Percentiles rank a stretch among this genome's conserved stretches.
Conservation (phyloP, 2,888 invertebrate genomes). For the Pterobdella sp. region DNA sequence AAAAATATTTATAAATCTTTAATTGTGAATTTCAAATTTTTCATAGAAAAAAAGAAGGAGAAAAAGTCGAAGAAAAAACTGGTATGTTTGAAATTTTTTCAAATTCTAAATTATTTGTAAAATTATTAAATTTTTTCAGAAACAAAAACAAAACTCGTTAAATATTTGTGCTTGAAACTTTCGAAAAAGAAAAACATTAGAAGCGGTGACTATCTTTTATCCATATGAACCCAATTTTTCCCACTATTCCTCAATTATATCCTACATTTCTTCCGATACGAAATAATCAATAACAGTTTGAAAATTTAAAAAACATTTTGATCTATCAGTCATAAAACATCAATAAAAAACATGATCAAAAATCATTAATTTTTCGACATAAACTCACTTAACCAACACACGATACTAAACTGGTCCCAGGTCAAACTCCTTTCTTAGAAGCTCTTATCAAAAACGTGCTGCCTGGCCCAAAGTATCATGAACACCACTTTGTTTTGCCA, state of each 20-base stretch:
- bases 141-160: no score
- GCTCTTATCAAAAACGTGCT: neutral
- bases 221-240: neutral
- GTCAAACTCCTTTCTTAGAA: conserved; percentile 10
- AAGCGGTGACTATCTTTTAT: neutral
- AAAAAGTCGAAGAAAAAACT: no score
- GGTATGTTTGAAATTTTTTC: no score
- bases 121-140: no score
- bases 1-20: no score
- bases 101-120: no score
- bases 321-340: neutral
- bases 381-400: neutral
- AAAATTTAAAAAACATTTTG: neutral
- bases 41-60: no score
- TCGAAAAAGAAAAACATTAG: neutral
- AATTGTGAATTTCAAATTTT: no score
- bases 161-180: neutral
- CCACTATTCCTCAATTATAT: no score
- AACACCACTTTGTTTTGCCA: neutral
- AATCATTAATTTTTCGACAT: neutral
- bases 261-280: no score
- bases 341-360: neutral
- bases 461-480: conserved; percentile 12
- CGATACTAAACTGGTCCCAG: neutral
- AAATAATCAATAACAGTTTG: neutral